phyloP scores from a whole-genome alignment of 2,797 vertebrate genomes.

The Syndactyla subalaris region DNA sequence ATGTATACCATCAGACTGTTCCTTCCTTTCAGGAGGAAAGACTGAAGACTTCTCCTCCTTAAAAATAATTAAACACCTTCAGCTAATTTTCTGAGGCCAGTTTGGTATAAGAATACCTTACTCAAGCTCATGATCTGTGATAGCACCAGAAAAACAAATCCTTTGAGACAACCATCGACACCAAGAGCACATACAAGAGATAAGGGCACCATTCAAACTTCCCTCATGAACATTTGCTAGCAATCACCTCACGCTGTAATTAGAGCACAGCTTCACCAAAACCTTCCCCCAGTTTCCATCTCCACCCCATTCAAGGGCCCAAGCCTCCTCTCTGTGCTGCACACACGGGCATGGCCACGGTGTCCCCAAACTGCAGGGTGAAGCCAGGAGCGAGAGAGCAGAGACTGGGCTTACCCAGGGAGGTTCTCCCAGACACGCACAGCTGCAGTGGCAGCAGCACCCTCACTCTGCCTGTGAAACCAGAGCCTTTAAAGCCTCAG shows the following conservation, averaged over 20 bases:
- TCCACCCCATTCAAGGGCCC: rapidly evolving
- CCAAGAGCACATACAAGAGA: rapidly evolving
- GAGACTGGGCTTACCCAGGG: rapidly evolving
- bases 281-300: not conserved
- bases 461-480: rapidly evolving
- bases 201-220: not conserved
- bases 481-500: not conserved
- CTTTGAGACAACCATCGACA: not conserved
- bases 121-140: not conserved
- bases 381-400: not conserved
- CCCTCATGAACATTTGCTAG: rapidly evolving
- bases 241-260: not conserved
- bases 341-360: rapidly evolving
- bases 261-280: not conserved
- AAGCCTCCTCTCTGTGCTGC: not conserved
- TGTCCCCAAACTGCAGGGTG: rapidly evolving
- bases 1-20: rapidly evolving
- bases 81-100: not conserved
- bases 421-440: not conserved
- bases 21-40: not conserved
- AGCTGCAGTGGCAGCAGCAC: not conserved
- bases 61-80: not conserved
- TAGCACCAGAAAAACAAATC: not conserved
- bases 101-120: not conserved
- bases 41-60: not conserved